Evolutionary conservation across 2,113 vertebrate genomes (phyloP).

Genomic region (Tragulus kanchil): DNA sequence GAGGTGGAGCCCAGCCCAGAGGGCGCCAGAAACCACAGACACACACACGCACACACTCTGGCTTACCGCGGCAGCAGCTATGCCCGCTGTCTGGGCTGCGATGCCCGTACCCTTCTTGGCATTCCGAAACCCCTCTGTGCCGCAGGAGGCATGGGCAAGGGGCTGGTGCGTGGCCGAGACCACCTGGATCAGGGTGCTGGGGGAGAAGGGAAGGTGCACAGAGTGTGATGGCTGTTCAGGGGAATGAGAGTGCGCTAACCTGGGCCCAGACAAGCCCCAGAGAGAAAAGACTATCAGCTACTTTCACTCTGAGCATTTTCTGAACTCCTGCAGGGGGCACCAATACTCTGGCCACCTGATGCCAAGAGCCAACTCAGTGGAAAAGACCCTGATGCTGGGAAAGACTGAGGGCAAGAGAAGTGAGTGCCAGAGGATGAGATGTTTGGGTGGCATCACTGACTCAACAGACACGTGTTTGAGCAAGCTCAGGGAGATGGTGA

Average conservation of each 20-base stretch:
- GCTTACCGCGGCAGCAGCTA: slow-evolving; percentile 93
- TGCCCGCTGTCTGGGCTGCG: slow-evolving; percentile 94
- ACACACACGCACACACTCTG: too few species aligned
- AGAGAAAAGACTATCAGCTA: background rate
- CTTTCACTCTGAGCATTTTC: background rate
- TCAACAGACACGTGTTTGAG: too few species aligned
- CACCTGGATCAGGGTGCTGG: slow-evolving; percentile 95
- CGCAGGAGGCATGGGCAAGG: slow-evolving; percentile 91
- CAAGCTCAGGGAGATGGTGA: too few species aligned
- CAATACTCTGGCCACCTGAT: too few species aligned
- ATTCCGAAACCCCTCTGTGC: slow-evolving; percentile 96
- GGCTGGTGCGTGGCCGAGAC: slow-evolving; percentile 88
- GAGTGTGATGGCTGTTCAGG: background rate
- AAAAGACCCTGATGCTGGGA: too few species aligned
- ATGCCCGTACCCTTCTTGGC: slow-evolving; percentile 94
- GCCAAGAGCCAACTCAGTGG: too few species aligned
- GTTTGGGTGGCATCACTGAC: too few species aligned
- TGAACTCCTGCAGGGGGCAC: background rate
- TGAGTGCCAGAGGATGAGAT: too few species aligned
- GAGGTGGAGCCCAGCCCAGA: fast-evolving
- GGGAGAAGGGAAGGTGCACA: background rate
- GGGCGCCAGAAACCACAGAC: fast-evolving
- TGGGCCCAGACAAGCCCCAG: fast-evolving
- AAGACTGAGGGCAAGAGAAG: too few species aligned
- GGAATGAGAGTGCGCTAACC: background rate